These are phyloP conservation scores for Atractosteus spatula DNA, from an alignment of 2,113 vertebrate species.

Conservation along the genomic window DNA sequence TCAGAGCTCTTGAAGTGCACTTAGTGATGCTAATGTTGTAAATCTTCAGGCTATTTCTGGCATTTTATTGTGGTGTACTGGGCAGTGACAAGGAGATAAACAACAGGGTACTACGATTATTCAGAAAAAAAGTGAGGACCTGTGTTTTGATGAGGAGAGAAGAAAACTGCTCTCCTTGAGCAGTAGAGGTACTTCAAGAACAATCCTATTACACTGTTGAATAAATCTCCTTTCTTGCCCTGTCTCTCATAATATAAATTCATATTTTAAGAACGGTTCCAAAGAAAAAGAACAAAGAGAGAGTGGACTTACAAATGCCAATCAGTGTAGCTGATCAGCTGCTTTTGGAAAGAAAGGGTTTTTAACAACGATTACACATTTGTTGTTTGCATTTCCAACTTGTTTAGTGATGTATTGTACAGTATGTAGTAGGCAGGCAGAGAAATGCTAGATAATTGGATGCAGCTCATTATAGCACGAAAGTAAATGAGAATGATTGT, in stretches of 20 bases:
- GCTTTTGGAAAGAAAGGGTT: not conserved
- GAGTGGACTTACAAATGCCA: not conserved
- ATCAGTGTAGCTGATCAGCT: slow-evolving; percentile 12
- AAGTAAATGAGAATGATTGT: not conserved
- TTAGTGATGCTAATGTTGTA: not conserved
- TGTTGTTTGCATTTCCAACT: slow-evolving; percentile 12
- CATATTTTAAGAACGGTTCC: not conserved
- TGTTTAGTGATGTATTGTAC: not conserved
- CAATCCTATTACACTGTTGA: too few species aligned
- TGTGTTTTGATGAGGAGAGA: too few species aligned
- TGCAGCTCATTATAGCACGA: slow-evolving; percentile 13
- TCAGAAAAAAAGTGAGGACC: too few species aligned
- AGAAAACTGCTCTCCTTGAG: too few species aligned
- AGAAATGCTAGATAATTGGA: slow-evolving; percentile 16
- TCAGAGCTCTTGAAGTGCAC: not conserved
- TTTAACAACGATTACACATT: slow-evolving; percentile 5
- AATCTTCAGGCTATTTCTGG: not conserved
- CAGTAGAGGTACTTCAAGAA: too few species aligned
- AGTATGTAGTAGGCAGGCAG: not conserved
- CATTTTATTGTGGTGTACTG: not conserved
- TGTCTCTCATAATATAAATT: not conserved
- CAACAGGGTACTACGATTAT: too few species aligned
- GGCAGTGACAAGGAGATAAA: too few species aligned
- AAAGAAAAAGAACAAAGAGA: slow-evolving; percentile 6
- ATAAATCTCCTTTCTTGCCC: too few species aligned